Base-by-base conservation (phyloP, 1,140 invertebrate genomes). In the Zaprionus gabonicus region DNA sequence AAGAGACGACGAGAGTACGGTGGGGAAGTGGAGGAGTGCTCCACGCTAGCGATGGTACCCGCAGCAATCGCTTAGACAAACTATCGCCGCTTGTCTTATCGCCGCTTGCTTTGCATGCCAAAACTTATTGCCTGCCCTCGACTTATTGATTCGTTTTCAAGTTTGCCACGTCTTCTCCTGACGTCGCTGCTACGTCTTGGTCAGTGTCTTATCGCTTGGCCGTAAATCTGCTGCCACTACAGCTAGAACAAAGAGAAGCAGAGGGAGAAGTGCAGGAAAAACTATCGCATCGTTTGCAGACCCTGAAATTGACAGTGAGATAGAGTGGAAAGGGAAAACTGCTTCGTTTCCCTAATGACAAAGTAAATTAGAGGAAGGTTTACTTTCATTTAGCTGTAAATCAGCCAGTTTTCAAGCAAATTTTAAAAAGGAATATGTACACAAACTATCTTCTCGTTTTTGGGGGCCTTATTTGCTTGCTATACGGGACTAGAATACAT, bases 91-190 rank as follows among this genome's bases (percentile, higher is more conserved):
- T 66, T 41, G 41, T 31, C 80, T 62, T 59, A 78, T 82, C 71
- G 31, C 46, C 25, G n/a, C 6, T 46, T 55, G 23, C 65, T 67
- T 73, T 73, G 76, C 76, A 73, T 87, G 71, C 66, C 44, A 65
- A 73, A 85, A 87, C 79, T 82, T 71, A 87, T 79, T 82, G 83
- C 78, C 80, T 67, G n/a, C 78, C 71, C 57, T 82, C 67, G 76
- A 68, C 80, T 73, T 73, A 85, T 82, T 85, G 76, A 87, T 72
- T 66, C 63, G 64, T 25, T 57, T 20, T 25, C 17, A 25, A 25
- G 46, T 51, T 51, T 51, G 23, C 17, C 31, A 28, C 25, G 25
- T 58, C 76, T 76, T 58, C 25, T 27, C 38, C 31, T 9, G 9
- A 3, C 9, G 31, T 9, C 27, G 66, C 25, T 23, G 31, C 20